These are phyloP conservation scores for Acipenser transmontanus DNA, from an alignment of 2,797 vertebrate genomes.

Conservation along the genomic window DNA sequence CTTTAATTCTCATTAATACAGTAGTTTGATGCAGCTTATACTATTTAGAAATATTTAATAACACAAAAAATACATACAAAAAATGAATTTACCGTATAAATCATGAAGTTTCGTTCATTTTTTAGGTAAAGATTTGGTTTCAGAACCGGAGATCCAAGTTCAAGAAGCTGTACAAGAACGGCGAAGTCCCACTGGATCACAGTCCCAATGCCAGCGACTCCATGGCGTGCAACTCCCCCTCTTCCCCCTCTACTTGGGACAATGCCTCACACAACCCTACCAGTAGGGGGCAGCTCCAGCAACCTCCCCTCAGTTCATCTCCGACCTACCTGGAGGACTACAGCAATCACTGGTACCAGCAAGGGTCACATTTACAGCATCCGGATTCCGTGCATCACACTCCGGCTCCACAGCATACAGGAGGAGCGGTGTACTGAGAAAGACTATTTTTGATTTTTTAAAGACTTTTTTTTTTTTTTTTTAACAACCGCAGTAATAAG, in stretches of 20 bases:
- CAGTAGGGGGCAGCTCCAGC: constrained; percentile 71
- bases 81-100: neutral
- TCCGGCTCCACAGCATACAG: constrained; percentile 75
- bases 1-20: no score
- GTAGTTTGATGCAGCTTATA: no score
- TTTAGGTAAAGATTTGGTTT: constrained; percentile 98
- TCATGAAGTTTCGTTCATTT: neutral
- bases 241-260: constrained; percentile 89
- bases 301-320: constrained; percentile 80
- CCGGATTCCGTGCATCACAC: constrained; percentile 79
- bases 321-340: constrained; percentile 88
- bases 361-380: constrained; percentile 85
- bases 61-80: no score
- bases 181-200: constrained; percentile 89
- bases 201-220: constrained; percentile 96
- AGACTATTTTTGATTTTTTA: constrained; percentile 44
- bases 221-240: constrained; percentile 94
- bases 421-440: constrained; percentile 85
- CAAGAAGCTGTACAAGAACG: constrained; percentile 97
- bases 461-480: constrained; percentile 12
- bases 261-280: constrained; percentile 68
- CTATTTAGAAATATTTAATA: no score
- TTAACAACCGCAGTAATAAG: no score
- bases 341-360: constrained; percentile 89
- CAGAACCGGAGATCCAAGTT: constrained; percentile 97